Base-by-base conservation (phyloP, 1,140 invertebrate species). In the Pogonomyrmex barbatus region DNA sequence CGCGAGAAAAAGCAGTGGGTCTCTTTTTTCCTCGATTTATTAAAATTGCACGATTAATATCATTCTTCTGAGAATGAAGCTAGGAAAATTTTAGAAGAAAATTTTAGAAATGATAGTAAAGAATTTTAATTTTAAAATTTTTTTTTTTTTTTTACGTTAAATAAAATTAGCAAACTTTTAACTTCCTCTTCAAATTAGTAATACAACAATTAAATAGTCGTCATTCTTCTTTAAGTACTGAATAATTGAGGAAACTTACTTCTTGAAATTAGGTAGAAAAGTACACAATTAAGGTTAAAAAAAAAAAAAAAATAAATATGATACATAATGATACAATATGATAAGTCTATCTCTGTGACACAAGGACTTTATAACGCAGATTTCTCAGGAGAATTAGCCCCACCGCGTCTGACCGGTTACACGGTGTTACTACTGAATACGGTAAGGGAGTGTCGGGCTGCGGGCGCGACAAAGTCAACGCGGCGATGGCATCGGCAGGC, bases 321-420 rank as follows among this genome's bases (percentile, higher is more conserved):
- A 75, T 58, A 24, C n/a, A n/a, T n/a, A n/a, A n/a, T n/a, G n/a
- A n/a, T n/a, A n/a, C 9, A 9, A 45, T 42, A 58, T 56, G 39
- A 75, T 58, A 24, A 24, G 24, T 24, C n/a, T n/a, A 24, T 14
- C n/a, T 58, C n/a, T 56, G 36, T 14, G 10, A 24, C 24, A 24
- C 14, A 2, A 3, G 17, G 24, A 24, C 24, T 24, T 24, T 24
- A 33, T 39, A 54, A 30, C 12, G 9, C 12, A 33, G 56, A 87
- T 70, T 83, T 75, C 85, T 86, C 85, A 33, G 62, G 30, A 54
- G 60, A 17, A 52, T 14, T n/a, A n/a, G 60, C 75, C 56, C 39
- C 45, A 10, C 12, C n/a, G 36, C 56, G 52, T 36, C 39, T 54
- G 42, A 56, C 36, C 42, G 24, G 36, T 60, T 24, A 54, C 58